Conservation (phyloP, 2,113 vertebrate genomes). For the Eupsittula cactorum region DNA sequence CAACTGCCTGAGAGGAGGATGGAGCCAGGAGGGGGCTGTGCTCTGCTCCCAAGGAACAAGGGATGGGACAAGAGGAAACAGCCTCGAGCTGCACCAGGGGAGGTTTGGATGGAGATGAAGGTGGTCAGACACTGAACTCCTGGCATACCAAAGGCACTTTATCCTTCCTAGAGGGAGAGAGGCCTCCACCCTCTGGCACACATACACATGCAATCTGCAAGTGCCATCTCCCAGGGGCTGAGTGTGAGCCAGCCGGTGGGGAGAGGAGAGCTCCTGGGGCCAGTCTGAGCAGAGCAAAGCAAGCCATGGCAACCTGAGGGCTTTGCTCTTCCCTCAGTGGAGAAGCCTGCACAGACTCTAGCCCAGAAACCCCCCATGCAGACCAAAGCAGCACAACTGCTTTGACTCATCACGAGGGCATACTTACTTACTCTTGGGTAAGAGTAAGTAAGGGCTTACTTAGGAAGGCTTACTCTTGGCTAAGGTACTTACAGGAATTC, state of each 20-base stretch:
- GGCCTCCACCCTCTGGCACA: neutral
- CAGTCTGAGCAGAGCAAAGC: neutral
- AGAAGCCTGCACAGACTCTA: neutral
- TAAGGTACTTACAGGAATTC: constrained; percentile 87
- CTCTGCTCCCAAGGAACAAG: neutral
- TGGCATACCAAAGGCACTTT: neutral
- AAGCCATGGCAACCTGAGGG: neutral
- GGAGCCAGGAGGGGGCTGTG: neutral
- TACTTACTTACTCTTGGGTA: too few relatives aligned
- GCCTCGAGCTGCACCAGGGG: neutral
- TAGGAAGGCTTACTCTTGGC: neutral
- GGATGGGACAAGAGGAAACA: neutral
- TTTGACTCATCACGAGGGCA: neutral
- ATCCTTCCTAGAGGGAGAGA: neutral
- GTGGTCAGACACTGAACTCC: neutral
- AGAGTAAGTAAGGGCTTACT: too few relatives aligned
- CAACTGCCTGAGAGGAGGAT: neutral
- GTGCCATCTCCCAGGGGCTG: neutral
- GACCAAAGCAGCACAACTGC: neutral
- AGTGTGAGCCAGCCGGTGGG: neutral
- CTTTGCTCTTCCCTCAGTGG: neutral
- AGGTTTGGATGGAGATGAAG: neutral
- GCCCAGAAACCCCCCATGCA: neutral
- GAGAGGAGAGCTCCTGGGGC: neutral
- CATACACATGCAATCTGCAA: neutral